Evolutionary conservation across 37 sponge, comb jelly and placozoan species (phyloP).

Genomic region (Oscarella lobularis): DNA sequence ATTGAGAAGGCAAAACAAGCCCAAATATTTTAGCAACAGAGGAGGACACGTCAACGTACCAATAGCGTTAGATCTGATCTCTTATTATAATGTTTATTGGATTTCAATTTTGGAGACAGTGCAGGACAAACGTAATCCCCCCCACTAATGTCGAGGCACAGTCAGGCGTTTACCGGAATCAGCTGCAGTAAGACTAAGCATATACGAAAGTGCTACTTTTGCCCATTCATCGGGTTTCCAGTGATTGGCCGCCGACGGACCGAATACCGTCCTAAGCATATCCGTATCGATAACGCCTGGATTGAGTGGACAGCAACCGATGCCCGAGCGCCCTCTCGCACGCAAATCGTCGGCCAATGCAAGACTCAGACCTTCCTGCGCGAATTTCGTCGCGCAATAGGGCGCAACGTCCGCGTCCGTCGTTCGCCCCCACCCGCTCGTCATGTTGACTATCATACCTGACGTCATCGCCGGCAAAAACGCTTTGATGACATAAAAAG

Average conservation of each 20-base stretch:
- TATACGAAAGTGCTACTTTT: constrained; percentile 8
- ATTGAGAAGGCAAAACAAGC: constrained; percentile 29
- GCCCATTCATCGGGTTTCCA: constrained; percentile 15
- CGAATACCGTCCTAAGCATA: constrained; percentile 12
- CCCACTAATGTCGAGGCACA: too few relatives aligned
- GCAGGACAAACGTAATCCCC: too few relatives aligned
- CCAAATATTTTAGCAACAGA: constrained; percentile 1
- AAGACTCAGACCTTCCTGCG: constrained; percentile 7
- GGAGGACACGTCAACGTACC: background rate
- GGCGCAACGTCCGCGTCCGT: constrained; percentile 9
- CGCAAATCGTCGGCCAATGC: constrained; percentile 13
- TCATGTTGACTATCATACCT: constrained; percentile 19
- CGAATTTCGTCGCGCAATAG: constrained; percentile 16
- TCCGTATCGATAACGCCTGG: constrained; percentile 15
- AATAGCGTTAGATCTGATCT: background rate
- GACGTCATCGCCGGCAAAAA: constrained; percentile 9
- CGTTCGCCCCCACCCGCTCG: constrained; percentile 14
- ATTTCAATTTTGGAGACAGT: background rate
- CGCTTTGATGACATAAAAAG: constrained; percentile 8
- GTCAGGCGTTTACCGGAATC: constrained; percentile 8
- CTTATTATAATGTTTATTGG: background rate
- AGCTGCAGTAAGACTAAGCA: background rate
- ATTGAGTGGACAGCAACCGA: constrained; percentile 10
- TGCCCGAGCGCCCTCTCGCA: background rate
- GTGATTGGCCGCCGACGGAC: background rate